Percentiles rank a stretch among this genome's conserved stretches.
Evolutionary conservation across 2,888 invertebrate genomes (phyloP).

Genomic region (Nomada ferruginata): DNA sequence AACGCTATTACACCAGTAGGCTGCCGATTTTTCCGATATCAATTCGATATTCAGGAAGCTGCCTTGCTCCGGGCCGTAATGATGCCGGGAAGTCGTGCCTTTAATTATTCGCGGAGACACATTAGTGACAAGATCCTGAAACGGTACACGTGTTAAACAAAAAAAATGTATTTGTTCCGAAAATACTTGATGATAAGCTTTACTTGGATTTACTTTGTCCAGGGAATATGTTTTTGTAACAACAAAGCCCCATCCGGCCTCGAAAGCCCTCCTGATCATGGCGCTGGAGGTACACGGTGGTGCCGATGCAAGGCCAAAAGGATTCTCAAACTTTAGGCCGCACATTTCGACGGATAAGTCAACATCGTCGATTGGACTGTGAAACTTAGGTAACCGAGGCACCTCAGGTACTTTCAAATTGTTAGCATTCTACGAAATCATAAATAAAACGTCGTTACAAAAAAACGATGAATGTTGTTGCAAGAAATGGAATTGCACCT

Average conservation of each 20-base stretch:
- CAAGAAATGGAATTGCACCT: not conserved
- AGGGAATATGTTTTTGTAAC: constrained; percentile 98
- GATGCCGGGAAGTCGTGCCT: constrained; percentile 95
- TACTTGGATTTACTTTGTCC: constrained; percentile 91
- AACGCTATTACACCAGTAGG: constrained; percentile 96
- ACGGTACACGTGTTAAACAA: not conserved
- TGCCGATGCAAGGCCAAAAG: constrained; percentile 98
- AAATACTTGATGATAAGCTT: not conserved
- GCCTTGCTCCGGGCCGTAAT: constrained; percentile 97
- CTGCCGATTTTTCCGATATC: constrained; percentile 97
- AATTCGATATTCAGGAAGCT: constrained; percentile 99
- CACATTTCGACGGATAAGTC: constrained; percentile 97
- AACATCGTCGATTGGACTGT: constrained; percentile 96
- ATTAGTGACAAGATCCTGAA: constrained; percentile 96
- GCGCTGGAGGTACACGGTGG: constrained; percentile 97
- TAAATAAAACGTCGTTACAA: not conserved
- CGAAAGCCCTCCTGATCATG: constrained; percentile 97
- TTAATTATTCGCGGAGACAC: constrained; percentile 98
- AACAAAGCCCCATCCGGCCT: constrained; percentile 98
- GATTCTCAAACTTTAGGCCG: constrained; percentile 97
- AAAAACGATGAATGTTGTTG: not conserved
- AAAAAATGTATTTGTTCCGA: no score
- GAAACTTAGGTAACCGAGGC: constrained; percentile 95
- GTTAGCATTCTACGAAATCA: constrained; percentile 72
- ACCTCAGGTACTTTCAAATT: constrained; percentile 87